Base-by-base conservation (phyloP, 2,888 invertebrate genomes). In the Tipula helvola region DNA sequence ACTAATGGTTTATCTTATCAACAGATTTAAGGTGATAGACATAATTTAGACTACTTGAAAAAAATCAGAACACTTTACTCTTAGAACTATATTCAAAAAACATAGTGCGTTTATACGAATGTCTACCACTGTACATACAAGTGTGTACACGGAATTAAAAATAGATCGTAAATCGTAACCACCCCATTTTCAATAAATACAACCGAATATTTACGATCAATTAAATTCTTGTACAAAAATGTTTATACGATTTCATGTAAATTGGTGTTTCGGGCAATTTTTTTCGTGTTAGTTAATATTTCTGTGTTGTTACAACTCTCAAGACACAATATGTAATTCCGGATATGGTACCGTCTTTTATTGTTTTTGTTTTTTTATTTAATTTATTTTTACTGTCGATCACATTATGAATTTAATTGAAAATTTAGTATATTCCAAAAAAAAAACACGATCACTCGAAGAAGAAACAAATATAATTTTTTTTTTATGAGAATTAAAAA, bases 321-420 rank as follows among this genome's bases (percentile, higher is more conserved):
- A 71, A 71, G 71, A 71, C 71, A 71, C 71, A 71, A 71, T 71
- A n/a, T n/a, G n/a, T n/a, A 71, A 71, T 71, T 71, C 71, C 71
- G 71, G 71, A 71, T 71, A 71, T 71, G 71, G 71, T 71, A 28
- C 71, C 71, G 71, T 71, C 71, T 71, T 71, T 71, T 71, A 57
- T 57, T 57, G 52, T 57, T 71, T 18, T 28, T 18, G 8, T 71
- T 7, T 71, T 52, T 52, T 52, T 28, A 28, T 52, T n/a, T n/a
- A 52, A n/a, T 52, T 52, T n/a, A n/a, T n/a, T 52, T 71, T 71
- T 71, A 71, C 28, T 71, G 71, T 71, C 71, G 71, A 71, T 28
- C 71, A 28, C 71, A 71, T 71, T 71, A 71, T 71, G 71, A 71
- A 71, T 71, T 28, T 71, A 71, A 71, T 71, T 71, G 71, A 71